Conservation (phyloP, 1,140 invertebrate species). For the Temnothorax nylanderi region DNA sequence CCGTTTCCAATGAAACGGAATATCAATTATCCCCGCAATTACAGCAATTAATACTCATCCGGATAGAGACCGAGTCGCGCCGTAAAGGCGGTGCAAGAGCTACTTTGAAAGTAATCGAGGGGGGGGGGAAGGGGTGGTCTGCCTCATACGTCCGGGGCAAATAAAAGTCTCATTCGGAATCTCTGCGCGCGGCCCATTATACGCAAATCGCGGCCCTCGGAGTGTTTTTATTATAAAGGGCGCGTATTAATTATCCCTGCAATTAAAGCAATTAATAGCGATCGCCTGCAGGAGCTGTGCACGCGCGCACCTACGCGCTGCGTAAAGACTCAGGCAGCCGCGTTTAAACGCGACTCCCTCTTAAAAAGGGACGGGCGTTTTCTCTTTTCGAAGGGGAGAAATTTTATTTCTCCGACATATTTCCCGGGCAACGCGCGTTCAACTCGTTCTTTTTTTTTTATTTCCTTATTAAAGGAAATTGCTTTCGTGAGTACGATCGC, state of each 20-base stretch:
- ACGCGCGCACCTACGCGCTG: slow-evolving; percentile 7
- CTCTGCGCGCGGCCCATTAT: slow-evolving; percentile 40
- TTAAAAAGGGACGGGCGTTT: not conserved
- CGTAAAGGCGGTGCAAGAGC: slow-evolving; percentile 34
- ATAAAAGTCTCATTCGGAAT: slow-evolving; percentile 49
- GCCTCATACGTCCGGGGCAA: slow-evolving; percentile 35
- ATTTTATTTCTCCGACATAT: slow-evolving; percentile 28
- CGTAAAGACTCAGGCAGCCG: slow-evolving; percentile 28
- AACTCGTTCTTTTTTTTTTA: not conserved
- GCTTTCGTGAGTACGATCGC: not conserved
- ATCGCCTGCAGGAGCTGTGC: slow-evolving; percentile 41
- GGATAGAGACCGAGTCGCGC: slow-evolving; percentile 35
- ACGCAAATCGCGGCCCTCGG: slow-evolving; percentile 29
- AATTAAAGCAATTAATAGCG: slow-evolving; percentile 59
- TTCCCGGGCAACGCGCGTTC: not conserved
- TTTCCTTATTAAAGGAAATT: slow-evolving; percentile 44
- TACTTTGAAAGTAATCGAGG: slow-evolving; percentile 44
- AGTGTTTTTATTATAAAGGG: slow-evolving; percentile 52
- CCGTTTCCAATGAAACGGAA: slow-evolving; percentile 53
- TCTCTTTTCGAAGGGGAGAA: not conserved
- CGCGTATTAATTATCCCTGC: slow-evolving; percentile 56
- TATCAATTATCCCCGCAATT: slow-evolving; percentile 59
- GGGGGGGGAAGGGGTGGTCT: not conserved
- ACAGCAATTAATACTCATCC: slow-evolving; percentile 60
- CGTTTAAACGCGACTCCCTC: not conserved